These are phyloP conservation scores for Balanococcus diminutus DNA, from an alignment of 2,888 invertebrate species.

Conservation along the genomic window DNA sequence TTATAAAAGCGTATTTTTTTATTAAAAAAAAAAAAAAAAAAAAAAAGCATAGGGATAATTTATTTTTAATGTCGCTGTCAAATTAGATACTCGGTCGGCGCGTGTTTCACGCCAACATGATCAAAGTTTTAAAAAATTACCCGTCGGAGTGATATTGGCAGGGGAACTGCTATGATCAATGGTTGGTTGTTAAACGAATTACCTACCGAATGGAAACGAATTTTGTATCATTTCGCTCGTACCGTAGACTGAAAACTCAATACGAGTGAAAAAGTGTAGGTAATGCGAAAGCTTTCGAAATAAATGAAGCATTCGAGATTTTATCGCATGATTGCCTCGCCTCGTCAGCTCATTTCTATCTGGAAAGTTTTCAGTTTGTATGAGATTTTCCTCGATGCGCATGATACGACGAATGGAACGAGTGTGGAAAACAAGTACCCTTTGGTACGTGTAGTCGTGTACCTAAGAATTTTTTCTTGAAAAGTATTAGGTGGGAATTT, in stretches of 20 bases:
- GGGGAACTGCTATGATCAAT: neutral
- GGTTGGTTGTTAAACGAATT: neutral
- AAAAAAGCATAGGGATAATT: neutral
- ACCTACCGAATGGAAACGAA: neutral
- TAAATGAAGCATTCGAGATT: neutral
- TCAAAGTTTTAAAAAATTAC: slow-evolving; percentile 5
- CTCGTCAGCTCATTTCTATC: neutral
- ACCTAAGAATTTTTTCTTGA: neutral
- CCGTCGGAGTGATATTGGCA: neutral
- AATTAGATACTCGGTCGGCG: neutral
- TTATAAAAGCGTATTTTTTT: neutral
- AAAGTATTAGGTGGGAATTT: neutral
- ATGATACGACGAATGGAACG: neutral
- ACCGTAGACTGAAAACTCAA: neutral
- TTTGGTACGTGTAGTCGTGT: neutral
- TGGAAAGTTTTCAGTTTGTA: neutral
- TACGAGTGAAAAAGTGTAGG: neutral
- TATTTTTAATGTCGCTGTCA: neutral
- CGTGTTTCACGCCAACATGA: neutral
- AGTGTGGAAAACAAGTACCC: neutral
- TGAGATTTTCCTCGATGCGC: neutral
- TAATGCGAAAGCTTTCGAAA: neutral
- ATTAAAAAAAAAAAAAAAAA: neutral
- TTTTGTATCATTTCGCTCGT: neutral
- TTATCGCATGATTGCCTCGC: neutral